Percentiles rank a stretch among this genome's conserved stretches.
These are phyloP conservation scores for Tethea ocularis DNA, from an alignment of 2,888 invertebrate species.

Conservation along the genomic window DNA sequence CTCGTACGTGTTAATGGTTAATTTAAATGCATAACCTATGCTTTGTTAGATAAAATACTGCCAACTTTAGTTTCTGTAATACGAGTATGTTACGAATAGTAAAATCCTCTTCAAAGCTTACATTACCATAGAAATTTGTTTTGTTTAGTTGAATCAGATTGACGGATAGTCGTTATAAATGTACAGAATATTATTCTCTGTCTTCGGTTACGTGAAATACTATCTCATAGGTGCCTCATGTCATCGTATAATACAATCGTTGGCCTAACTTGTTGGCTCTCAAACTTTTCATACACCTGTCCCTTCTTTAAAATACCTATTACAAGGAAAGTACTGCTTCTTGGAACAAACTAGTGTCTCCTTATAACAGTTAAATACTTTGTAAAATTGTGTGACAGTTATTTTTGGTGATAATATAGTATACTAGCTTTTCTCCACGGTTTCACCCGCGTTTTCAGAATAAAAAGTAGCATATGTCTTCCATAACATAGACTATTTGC, in stretches of 20 bases:
- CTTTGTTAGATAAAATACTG: no score
- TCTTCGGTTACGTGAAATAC: background rate
- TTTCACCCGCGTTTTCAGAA: no score
- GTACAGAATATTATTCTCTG: background rate
- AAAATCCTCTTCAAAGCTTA: background rate
- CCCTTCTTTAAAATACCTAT: background rate
- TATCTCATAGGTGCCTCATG: background rate
- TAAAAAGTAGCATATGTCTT: no score
- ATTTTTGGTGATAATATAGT: background rate
- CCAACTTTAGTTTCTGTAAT: no score
- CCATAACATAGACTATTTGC: no score
- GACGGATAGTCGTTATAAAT: background rate
- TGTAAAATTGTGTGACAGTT: background rate
- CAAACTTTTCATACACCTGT: background rate
- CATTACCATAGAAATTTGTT: background rate
- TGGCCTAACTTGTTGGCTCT: background rate
- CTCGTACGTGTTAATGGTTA: no score
- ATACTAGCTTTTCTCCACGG: no score
- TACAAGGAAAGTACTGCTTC: background rate
- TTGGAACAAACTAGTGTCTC: background rate
- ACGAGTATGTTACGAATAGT: background rate
- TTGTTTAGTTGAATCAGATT: background rate
- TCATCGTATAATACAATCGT: background rate
- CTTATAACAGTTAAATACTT: no score
- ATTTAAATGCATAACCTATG: background rate